Evolutionary conservation across 2,888 invertebrate species (phyloP).

Genomic region (Drosophila mayaguana): DNA sequence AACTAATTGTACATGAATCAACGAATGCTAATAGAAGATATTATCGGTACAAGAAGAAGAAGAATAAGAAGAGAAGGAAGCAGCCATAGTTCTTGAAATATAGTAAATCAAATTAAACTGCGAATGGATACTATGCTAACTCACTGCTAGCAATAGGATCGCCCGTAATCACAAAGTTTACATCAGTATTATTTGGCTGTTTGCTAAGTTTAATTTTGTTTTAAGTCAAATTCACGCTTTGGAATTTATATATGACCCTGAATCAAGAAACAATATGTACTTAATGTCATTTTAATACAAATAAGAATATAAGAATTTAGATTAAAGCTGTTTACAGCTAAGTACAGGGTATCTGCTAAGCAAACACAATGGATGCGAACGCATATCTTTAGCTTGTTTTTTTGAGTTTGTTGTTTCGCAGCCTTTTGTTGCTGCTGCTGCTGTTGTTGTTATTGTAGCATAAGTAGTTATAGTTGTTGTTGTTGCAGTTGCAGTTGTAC

Average conservation of each 20-base stretch:
- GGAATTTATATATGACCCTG: neutral
- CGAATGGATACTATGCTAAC: no score
- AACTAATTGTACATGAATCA: no score
- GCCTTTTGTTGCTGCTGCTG: constrained; percentile 10
- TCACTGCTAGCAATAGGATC: neutral
- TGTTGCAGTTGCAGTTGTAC: constrained; percentile 25
- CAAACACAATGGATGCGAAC: neutral
- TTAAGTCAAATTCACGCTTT: neutral
- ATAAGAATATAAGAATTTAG: neutral
- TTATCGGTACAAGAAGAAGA: no score
- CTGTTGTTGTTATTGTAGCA: constrained; percentile 1
- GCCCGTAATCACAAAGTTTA: neutral
- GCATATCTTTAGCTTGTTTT: constrained; percentile 6
- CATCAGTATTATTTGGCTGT: neutral
- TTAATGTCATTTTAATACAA: neutral
- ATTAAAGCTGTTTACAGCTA: neutral
- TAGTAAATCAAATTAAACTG: no score
- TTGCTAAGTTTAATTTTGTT: neutral
- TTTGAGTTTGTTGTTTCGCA: constrained; percentile 10
- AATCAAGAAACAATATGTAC: neutral
- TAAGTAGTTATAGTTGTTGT: neutral
- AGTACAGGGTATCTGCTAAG: constrained; percentile 1
- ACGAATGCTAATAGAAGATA: neutral
- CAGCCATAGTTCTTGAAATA: no score
- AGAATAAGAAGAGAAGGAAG: neutral